Evolutionary conservation across 2,797 vertebrate genomes (phyloP), one percentile per base, ranked within the genome.

Genomic region (Darevskia nairensis): DNA sequence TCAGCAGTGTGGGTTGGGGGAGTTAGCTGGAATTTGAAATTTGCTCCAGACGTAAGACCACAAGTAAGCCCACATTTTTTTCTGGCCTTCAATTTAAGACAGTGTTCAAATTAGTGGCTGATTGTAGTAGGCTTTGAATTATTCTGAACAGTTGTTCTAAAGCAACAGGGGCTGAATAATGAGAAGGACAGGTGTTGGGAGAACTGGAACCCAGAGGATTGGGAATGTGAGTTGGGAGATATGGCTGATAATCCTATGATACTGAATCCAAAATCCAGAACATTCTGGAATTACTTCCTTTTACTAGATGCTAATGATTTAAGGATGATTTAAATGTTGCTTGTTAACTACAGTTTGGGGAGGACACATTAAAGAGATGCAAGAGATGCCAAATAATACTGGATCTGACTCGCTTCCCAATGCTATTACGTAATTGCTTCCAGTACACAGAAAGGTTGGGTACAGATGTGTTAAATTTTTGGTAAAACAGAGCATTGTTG

Each of bases 211-310:
- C 71, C 35, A 55, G 78, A 41, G 61, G 78, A 80, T 55, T 81
- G 79, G 72, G 84, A 79, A 82, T 86, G n/a, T 32, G 68, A 89
- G 78, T 71, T 79, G n/a, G 85, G 81, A 89, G 84, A 86, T 76
- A 29, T 69, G 78, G 10, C 76, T 86, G 84, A 80, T 55, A 27
- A 32, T 78, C 55, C 50, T 2, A 8, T 71, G 50, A 6, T 13
- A 27, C 17, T 71, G 86, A 7, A 29, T 17, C 8, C 81, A 85
- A 89, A 88, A 50, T 82, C 0, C 4, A 61, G 1, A 81, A 46
- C 69, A n/a, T 44, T 25, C 27, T 55, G 66, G 82, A 39, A 66
- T 79, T 66, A 84, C 35, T 50, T 68, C 13, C 35, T 82, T 85
- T 0, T 71, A 86, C 61, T 87, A 86, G 74, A 71, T 59, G 74